Conservation (phyloP, 2,797 vertebrate genomes). For the Nannoperca obscura region DNA sequence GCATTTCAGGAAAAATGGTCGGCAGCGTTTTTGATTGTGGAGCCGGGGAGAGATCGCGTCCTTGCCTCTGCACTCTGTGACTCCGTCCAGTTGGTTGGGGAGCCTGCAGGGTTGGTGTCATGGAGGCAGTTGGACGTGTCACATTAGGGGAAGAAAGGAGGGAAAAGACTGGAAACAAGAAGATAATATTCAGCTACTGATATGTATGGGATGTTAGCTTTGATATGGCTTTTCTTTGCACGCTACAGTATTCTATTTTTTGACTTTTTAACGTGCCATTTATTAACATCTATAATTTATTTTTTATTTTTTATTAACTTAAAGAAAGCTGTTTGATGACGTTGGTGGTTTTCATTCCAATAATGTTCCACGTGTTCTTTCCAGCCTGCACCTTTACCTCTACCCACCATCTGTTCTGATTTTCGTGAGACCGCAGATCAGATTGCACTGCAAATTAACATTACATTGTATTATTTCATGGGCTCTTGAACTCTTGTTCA, state of each 20-base stretch:
- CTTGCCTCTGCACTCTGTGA: not conserved
- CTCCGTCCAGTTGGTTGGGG: not conserved
- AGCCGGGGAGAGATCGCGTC: not conserved
- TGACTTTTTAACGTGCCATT: not conserved
- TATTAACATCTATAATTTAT: not conserved
- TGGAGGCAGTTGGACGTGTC: not conserved
- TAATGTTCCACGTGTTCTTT: not conserved
- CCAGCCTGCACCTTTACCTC: not conserved
- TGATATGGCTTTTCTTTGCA: not conserved
- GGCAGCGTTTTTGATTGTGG: not conserved
- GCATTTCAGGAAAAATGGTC: not conserved
- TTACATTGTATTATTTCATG: conserved; percentile 21
- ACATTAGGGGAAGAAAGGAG: not conserved
- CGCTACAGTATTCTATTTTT: not conserved
- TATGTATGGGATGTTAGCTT: not conserved
- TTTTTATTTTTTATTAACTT: not conserved
- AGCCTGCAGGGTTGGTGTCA: not conserved
- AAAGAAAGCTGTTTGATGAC: not conserved
- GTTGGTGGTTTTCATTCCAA: not conserved
- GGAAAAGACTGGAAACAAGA: not conserved
- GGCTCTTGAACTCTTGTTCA: conserved; percentile 31
- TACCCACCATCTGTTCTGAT: not conserved
- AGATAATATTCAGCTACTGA: not conserved
- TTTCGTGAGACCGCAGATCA: not conserved
- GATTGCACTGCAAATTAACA: conserved; percentile 35